Evolutionary conservation across 2,888 invertebrate genomes (phyloP), one percentile per base, ranked within the genome.

Genomic region (Diarsia rubi): DNA sequence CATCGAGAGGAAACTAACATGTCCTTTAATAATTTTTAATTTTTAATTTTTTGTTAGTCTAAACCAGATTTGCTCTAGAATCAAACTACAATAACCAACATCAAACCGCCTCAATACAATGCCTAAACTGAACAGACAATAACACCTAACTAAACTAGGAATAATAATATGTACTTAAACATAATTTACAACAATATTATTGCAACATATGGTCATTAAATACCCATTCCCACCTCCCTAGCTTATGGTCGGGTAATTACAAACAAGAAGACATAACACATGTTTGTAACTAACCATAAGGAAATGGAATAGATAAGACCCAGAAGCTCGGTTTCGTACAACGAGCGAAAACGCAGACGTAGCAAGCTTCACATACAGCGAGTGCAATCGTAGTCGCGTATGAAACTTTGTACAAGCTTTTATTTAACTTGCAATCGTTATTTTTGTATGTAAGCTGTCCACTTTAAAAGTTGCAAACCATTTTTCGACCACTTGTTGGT

Each of bases 241-340:
- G 71, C 80, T 69, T 82, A 84, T 80, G 75, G 68, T 69, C 16
- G 62, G 71, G 62, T 82, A 84, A 80, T 81, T 83, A 75, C 59
- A 75, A 68, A 75, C 75, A 69, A 69, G 75, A 65, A 44, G 45
- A 62, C 54, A 42, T 45, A 47, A 73, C 59, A 64, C 70, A 74
- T 60, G 69, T 74, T 70, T 65, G 63, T 78, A 57, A 4, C 42
- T 44, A 63, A 27, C 37, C 19, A 27, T 63, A 27, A 21, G 6
- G 9, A 70, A n/a, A 24, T 11, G 0, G 12, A 24, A 2, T 5
- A 31, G 2, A 45, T 45, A 6, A 21, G 0, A 3, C 21, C 16
- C 42, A 63, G 73, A 76, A 62, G 73, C 12, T 24, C 3, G 0
- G 12, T 1, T 54, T 1, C 4, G 8, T 27, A 24, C 27, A 52